Base-by-base conservation (phyloP, 2,888 invertebrate genomes). In the Brenthis ino region DNA sequence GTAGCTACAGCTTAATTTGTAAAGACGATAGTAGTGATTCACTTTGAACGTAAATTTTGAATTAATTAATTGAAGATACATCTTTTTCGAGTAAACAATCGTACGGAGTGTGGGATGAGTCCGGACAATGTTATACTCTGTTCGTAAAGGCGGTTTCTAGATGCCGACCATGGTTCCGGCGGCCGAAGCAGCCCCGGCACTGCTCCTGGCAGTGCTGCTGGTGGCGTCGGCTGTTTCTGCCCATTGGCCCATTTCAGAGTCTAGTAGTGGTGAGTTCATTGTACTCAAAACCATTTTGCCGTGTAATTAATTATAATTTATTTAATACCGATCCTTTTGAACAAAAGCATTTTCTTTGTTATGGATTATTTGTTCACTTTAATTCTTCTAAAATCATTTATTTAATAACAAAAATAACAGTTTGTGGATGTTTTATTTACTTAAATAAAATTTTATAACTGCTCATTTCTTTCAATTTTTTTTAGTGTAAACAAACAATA, bases 161-260 rank as follows among this genome's bases (percentile, higher is more conserved):
- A 60, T 11, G 28, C 43, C 43, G 50, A 67, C 24, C 16, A 67
- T 67, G 67, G 12, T 61, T n/a, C 12, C 12, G 50, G 60, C 50
- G 55, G 61, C 51, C 24, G 60, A 60, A 24, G 57, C 56, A 50
- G 66, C 64, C 63, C 54, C 67, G 68, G 48, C 67, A 64, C 50
- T 73, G 67, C 65, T 72, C 63, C 57, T 69, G 67, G 48, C 67
- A 64, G 48, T 73, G 67, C 65, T 72, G 63, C 65, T 69, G 28
- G 55, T 69, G 47, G 64, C 67, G 58, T 66, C 65, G 53, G 57
- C 66, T 47, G 70, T 68, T 20, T 65, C 64, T 48, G 65, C 72
- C n/a, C 58, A 68, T n/a, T 37, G 55, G 8, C 64, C 67, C 11
- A 55, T 57, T n/a, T 16, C 64, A 20, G 63, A 68, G 13, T 60